Conservation (phyloP, 2,113 vertebrate genomes). For the Ranitomeya imitator region DNA sequence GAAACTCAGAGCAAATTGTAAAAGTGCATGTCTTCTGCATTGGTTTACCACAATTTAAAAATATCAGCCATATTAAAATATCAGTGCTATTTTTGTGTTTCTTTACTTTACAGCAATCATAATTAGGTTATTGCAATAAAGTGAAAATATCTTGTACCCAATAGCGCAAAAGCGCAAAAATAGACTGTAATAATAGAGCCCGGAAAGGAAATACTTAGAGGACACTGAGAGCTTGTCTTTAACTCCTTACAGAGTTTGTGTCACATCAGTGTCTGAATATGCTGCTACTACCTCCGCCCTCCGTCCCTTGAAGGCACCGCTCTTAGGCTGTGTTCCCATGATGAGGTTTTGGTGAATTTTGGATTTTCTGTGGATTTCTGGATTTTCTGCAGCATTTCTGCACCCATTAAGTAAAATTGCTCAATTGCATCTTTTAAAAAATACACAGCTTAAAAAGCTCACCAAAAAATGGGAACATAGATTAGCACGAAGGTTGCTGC, state of each 20-base stretch:
- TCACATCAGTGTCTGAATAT: too few species aligned
- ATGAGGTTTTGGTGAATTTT: too few species aligned
- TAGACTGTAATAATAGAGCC: background rate
- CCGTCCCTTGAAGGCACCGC: too few species aligned
- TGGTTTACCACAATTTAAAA: conserved; percentile 36
- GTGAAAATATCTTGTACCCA: background rate
- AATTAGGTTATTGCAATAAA: background rate
- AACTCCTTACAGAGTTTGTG: background rate
- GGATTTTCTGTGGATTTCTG: too few species aligned
- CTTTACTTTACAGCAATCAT: conserved; percentile 1
- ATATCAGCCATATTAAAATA: conserved; percentile 22
- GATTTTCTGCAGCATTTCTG: too few species aligned
- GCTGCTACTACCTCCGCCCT: too few species aligned
- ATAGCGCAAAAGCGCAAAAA: background rate
- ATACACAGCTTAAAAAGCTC: too few species aligned
- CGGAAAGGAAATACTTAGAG: background rate
- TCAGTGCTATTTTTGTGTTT: background rate
- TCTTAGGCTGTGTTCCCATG: too few species aligned
- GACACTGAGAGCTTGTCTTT: background rate
- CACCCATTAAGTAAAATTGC: too few species aligned
- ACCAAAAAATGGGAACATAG: too few species aligned
- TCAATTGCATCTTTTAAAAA: too few species aligned
- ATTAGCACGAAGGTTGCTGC: too few species aligned
- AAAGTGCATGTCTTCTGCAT: conserved; percentile 10
- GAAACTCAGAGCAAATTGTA: conserved; percentile 22